Evolutionary conservation across 2,888 invertebrate species (phyloP).

Genomic region (Corythucha ciliata): DNA sequence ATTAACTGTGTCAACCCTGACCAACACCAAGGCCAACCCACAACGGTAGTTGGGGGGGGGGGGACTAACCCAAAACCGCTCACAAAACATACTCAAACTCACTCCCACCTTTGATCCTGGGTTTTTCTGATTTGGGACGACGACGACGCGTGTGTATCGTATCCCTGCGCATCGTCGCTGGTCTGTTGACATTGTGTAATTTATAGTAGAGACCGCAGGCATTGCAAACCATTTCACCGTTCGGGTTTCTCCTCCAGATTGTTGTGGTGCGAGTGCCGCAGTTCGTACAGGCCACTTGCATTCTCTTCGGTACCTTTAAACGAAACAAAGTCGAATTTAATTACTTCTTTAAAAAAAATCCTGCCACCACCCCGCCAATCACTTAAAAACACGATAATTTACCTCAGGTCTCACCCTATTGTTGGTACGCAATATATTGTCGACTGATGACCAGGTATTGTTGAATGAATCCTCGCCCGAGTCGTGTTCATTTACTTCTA

Average conservation of each 20-base stretch:
- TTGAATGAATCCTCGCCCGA: constrained; percentile 15
- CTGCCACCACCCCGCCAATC: not conserved
- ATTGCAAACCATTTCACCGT: constrained; percentile 98
- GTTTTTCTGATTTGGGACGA: constrained; percentile 61
- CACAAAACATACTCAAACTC: constrained; percentile 21
- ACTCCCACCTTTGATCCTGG: constrained; percentile 20
- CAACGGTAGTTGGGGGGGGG: no score
- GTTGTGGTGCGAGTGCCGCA: constrained; percentile 97
- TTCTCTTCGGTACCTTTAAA: constrained; percentile 45
- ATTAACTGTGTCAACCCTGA: no score
- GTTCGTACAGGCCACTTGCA: constrained; percentile 88
- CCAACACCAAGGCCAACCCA: no score
- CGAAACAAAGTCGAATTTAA: not conserved
- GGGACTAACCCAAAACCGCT: not conserved
- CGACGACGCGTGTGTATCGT: constrained; percentile 90
- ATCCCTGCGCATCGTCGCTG: constrained; percentile 90
- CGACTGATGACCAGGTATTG: constrained; percentile 21
- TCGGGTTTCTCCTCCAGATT: constrained; percentile 90
- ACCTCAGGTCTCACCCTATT: constrained; percentile 23
- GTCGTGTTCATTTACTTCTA: constrained; percentile 17
- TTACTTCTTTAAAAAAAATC: not conserved
- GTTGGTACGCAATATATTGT: constrained; percentile 19
- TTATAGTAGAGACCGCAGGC: constrained; percentile 97
- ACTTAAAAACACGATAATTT: not conserved
- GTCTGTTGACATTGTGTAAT: constrained; percentile 86